Base-by-base conservation (phyloP, 35 echinoderm and acorn worm species). In the Hemicentrotus pulcherrimus region DNA sequence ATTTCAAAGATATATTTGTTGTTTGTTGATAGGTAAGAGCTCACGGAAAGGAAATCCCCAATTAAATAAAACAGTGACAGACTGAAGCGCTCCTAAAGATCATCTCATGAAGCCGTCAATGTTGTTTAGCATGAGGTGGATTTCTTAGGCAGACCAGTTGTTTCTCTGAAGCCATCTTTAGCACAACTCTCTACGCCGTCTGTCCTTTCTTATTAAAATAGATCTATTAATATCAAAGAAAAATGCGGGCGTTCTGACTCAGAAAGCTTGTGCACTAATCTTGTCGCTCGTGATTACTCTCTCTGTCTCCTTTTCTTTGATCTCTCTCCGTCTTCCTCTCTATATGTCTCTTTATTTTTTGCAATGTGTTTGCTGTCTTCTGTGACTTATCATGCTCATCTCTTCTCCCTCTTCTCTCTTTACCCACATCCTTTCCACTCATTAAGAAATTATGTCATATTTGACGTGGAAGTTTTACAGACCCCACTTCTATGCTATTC, bases 141-240 rank as follows among this genome's bases (percentile, higher is more conserved):
- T 55, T 55, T 55, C 50, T 55, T 10, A 15, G 15, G 10, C 24
- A 78, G 22, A 78, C 65, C 65, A 78, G 22, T 78, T 78, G 65
- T 78, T 78, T 14, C 13, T 52, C 8, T n/a, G 22, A 78, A 0
- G 28, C 65, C 65, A 78, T 8, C 28, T 78, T 18, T 28, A n/a
- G 22, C 7, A 78, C 65, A 7, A 28, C 65, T 78, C 4, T 78
- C 4, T 78, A 78, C 28, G 19, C 24, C 32, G 32, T 90, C 88
- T 90, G 32, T 35, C 88, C 32, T 90, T 90, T 90, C 46, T 45
- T 41, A 45, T 90, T 90, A 90, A 90, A 90, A 24, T 45, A 90
- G 24, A 47, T 90, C 4, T 90, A 90, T 90, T 88, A 47, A 47
- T 90, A 90, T 90, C 28, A 30, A 90, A 90, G 88, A 33, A 90